These are phyloP conservation scores for Luffia ferchaultella DNA, from an alignment of 2,888 invertebrate species.

Conservation along the genomic window DNA sequence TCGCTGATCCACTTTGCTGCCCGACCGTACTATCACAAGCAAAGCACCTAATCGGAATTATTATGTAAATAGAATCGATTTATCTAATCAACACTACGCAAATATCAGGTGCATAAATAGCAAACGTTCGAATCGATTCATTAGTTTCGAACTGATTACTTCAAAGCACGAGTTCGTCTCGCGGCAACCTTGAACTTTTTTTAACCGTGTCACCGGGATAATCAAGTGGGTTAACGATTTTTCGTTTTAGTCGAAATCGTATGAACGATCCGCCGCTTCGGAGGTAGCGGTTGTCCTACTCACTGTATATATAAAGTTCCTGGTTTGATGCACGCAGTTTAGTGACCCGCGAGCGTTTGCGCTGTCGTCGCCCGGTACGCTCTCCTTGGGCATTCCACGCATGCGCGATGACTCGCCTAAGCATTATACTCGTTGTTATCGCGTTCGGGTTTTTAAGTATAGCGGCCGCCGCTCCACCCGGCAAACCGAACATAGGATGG, in stretches of 20 bases:
- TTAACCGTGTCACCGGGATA: slow-evolving; percentile 41
- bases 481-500: slow-evolving; percentile 52
- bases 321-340: neutral
- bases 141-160: too few species aligned
- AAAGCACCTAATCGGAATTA: too few species aligned
- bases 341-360: slow-evolving; percentile 21
- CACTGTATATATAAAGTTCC: slow-evolving; percentile 41
- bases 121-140: too few species aligned
- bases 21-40: too few species aligned
- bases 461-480: slow-evolving; percentile 40
- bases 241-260: slow-evolving; percentile 24
- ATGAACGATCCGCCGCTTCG: slow-evolving; percentile 40
- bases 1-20: too few species aligned
- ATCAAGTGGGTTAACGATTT: slow-evolving; percentile 53
- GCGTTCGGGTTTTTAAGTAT: slow-evolving; percentile 29
- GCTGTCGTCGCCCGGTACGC: neutral
- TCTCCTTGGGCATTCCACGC: neutral
- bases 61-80: too few species aligned
- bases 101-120: too few species aligned
- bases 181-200: slow-evolving; percentile 41
- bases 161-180: too few species aligned
- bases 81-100: too few species aligned
- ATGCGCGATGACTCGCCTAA: neutral
- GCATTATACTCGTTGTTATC: slow-evolving; percentile 25
- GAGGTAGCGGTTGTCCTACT: slow-evolving; percentile 61